These are phyloP conservation scores for Morpho deidamia DNA, from an alignment of 2,888 invertebrate species.

Conservation along the genomic window DNA sequence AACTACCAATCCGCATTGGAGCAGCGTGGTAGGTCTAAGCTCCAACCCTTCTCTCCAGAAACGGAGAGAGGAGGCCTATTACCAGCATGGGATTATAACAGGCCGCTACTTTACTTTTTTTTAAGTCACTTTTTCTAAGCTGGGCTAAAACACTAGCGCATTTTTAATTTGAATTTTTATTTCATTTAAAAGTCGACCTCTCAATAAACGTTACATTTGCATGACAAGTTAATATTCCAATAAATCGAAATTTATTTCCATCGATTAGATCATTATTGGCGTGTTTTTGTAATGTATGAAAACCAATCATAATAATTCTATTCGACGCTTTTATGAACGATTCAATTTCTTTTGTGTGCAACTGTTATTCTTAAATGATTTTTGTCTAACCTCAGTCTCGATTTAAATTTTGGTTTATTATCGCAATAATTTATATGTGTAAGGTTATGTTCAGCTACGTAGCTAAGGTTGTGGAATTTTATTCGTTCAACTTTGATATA, in stretches of 20 bases:
- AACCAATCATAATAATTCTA: constrained; percentile 5
- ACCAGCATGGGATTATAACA: too few relatives aligned
- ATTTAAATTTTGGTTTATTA: background rate
- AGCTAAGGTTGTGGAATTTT: too few relatives aligned
- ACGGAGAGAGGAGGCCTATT: too few relatives aligned
- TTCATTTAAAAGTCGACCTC: background rate
- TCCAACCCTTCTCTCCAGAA: too few relatives aligned
- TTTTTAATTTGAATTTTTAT: too few relatives aligned
- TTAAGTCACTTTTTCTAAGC: background rate
- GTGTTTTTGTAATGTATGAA: constrained; percentile 5
- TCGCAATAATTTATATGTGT: too few relatives aligned
- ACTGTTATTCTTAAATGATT: background rate
- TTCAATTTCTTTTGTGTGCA: constrained; percentile 1
- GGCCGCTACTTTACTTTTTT: too few relatives aligned
- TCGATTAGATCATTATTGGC: constrained; percentile 2
- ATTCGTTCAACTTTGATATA: too few relatives aligned
- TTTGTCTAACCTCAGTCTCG: background rate
- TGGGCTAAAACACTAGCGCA: background rate
- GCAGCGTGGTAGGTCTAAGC: too few relatives aligned
- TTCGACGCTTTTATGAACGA: background rate
- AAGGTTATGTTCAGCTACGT: too few relatives aligned
- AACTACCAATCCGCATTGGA: too few relatives aligned
- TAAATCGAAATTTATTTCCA: constrained; percentile 10
- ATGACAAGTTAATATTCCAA: background rate
- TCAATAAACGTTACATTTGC: background rate